These are phyloP conservation scores for Acipenser oxyrinchus DNA, from an alignment of 2,797 vertebrate species.

Conservation along the genomic window DNA sequence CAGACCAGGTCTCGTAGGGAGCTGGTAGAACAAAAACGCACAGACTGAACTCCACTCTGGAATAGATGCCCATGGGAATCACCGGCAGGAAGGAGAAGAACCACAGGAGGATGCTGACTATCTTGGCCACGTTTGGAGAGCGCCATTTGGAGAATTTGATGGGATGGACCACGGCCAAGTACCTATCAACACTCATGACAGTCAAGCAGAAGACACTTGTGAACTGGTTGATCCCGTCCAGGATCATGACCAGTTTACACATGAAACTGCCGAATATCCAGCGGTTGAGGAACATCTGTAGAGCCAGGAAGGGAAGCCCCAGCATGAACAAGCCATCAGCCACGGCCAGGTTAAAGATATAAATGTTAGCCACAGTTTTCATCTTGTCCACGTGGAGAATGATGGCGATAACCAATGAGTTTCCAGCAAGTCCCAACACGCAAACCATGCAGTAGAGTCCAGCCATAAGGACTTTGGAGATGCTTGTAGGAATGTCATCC, in stretches of 20 bases:
- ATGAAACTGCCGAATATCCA: conserved; percentile 56
- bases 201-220: conserved; percentile 66
- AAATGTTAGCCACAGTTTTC: conserved; percentile 58
- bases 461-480: conserved; percentile 45
- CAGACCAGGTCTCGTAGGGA: conserved; percentile 40
- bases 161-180: conserved; percentile 51
- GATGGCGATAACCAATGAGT: conserved; percentile 49
- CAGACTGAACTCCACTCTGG: conserved; percentile 37
- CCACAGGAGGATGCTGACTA: conserved; percentile 51
- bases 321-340: conserved; percentile 69
- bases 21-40: conserved; percentile 41
- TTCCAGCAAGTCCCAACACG: conserved; percentile 52
- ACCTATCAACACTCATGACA: conserved; percentile 64
- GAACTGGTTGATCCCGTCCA: conserved; percentile 70
- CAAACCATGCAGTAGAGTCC: conserved; percentile 55
- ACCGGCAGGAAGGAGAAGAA: conserved; percentile 57
- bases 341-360: conserved; percentile 62
- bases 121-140: conserved; percentile 47
- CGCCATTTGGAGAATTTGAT: conserved; percentile 51
- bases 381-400: conserved; percentile 59
- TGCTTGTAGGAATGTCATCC: conserved; percentile 18
- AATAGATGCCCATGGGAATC: conserved; percentile 61
- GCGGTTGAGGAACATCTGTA: conserved; percentile 51
- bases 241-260: conserved; percentile 60
- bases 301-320: conserved; percentile 58